Conservation (phyloP, 2,113 vertebrate species). For the Otus sunia region DNA sequence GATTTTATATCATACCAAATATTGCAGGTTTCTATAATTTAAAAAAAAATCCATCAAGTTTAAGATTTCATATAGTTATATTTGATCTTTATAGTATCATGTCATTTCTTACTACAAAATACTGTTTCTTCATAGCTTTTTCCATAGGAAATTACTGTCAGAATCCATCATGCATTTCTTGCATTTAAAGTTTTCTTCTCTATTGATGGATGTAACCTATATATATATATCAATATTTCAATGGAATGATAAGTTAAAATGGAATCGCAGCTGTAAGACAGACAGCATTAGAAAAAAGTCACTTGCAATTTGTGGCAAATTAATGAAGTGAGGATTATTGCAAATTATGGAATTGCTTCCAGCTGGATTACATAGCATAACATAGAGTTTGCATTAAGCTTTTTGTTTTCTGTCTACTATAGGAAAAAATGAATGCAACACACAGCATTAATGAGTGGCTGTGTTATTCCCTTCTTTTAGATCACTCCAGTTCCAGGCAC, state of each 20-base stretch:
- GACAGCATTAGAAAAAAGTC: neutral
- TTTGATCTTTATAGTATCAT: neutral
- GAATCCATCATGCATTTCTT: neutral
- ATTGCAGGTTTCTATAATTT: neutral
- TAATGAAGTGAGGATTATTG: slow-evolving; percentile 20
- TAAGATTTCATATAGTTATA: neutral
- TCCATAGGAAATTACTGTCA: neutral
- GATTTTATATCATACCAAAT: neutral
- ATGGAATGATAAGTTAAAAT: neutral
- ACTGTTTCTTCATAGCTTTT: neutral
- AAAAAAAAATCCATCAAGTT: neutral
- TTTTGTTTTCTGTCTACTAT: slow-evolving; percentile 62
- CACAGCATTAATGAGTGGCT: slow-evolving; percentile 54
- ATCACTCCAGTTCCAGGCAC: slow-evolving; percentile 93
- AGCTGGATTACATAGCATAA: slow-evolving; percentile 24
- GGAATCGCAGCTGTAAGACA: neutral
- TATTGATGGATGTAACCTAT: neutral
- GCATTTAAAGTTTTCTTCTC: neutral
- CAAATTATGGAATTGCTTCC: slow-evolving; percentile 32
- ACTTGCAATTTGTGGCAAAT: slow-evolving; percentile 29
- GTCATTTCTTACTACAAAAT: neutral
- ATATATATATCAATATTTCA: neutral
- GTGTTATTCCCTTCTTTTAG: slow-evolving; percentile 78
- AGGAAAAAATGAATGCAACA: slow-evolving; percentile 52
- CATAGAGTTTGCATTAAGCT: slow-evolving; percentile 57